A percentile compares a stretch with the other conserved stretches of the same genome.
Conservation (phyloP, 2,888 invertebrate species). For the Iphiclides podalirius region DNA sequence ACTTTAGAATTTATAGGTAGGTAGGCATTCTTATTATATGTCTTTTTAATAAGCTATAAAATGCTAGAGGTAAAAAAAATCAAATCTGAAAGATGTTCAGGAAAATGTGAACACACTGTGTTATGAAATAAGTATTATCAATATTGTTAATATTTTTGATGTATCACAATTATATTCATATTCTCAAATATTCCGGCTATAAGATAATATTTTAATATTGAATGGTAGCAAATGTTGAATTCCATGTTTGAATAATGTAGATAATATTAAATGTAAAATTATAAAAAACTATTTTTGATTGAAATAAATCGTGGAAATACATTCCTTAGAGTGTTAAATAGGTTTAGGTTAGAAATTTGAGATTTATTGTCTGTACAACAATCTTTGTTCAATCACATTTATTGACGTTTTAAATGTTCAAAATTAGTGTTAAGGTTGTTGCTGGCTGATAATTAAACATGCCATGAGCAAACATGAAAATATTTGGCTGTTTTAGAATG, state of each 20-base stretch:
- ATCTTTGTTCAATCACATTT: not conserved
- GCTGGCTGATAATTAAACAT: not conserved
- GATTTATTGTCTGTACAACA: conserved; percentile 3
- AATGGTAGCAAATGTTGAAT: conserved; percentile 20
- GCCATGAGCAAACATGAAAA: not conserved
- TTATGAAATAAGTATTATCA: conserved; percentile 8
- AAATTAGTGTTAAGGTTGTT: not conserved
- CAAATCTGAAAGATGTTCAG: not conserved
- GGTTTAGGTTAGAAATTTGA: conserved; percentile 17
- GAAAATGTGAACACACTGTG: conserved; percentile 3
- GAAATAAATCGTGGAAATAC: conserved; percentile 25
- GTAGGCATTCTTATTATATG: conserved; percentile 35
- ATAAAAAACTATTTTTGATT: conserved; percentile 33
- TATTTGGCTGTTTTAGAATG: too few species aligned
- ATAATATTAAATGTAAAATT: conserved; percentile 4
- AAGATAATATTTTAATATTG: conserved; percentile 29
- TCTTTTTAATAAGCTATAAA: conserved; percentile 15
- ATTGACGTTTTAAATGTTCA: not conserved
- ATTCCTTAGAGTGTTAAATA: conserved; percentile 23
- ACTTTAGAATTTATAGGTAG: conserved; percentile 38
- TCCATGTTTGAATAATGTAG: conserved; percentile 23
- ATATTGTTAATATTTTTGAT: conserved; percentile 21
- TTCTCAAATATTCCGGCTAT: conserved; percentile 34
- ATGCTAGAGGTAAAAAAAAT: conserved; percentile 5
- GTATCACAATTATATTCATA: conserved; percentile 24